Percentiles rank a stretch among this genome's conserved stretches.
Conservation (phyloP, 2,113 vertebrate species). For the Motacilla alba region DNA sequence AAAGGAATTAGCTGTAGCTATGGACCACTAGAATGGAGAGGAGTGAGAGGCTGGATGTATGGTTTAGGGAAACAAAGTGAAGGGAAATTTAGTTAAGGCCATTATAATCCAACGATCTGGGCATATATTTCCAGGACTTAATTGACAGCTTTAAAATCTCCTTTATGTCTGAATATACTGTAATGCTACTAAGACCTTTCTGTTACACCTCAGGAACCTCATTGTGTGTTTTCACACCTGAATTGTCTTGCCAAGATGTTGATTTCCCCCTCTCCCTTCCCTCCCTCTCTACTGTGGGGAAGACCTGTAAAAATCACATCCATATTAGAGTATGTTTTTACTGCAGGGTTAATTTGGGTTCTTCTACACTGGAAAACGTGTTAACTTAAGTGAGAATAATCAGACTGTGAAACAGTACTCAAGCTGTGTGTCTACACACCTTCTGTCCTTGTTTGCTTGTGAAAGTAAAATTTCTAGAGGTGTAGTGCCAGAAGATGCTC, state of each 20-base stretch:
- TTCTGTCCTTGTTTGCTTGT: neutral
- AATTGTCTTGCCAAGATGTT: neutral
- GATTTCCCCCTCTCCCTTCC: neutral
- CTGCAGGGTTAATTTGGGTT: neutral
- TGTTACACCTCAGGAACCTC: neutral
- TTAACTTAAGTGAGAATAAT: neutral
- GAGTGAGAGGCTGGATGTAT: neutral
- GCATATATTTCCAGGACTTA: neutral
- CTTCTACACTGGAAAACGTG: neutral
- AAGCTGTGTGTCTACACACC: neutral
- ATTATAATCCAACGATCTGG: neutral
- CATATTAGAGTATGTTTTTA: neutral
- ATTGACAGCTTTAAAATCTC: neutral
- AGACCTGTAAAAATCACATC: neutral
- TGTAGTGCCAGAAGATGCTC: neutral
- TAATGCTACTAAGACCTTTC: neutral
- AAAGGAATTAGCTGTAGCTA: neutral
- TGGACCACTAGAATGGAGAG: neutral
- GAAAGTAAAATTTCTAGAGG: neutral
- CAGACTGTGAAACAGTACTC: neutral
- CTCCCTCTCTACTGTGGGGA: neutral
- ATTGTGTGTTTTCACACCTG: neutral
- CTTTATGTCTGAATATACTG: neutral
- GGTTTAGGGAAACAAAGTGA: neutral
- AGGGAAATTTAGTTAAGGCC: neutral